Conservation (phyloP, 2,797 vertebrate species). For the Chiroxiphia lanceolata region DNA sequence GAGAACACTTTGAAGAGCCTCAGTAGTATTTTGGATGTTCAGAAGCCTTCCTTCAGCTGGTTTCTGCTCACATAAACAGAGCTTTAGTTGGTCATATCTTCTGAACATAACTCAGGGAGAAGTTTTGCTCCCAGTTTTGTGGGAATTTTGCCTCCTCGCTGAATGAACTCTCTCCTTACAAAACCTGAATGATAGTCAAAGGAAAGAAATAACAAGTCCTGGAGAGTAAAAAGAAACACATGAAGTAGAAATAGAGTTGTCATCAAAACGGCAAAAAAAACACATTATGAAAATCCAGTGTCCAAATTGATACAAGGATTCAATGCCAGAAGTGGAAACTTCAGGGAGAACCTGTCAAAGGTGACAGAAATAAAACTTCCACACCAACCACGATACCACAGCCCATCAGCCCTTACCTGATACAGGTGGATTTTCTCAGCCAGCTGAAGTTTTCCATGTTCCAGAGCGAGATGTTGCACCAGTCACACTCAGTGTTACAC, state of each 20-base stretch:
- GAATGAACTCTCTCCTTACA: neutral
- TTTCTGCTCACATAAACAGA: neutral
- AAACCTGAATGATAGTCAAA: neutral
- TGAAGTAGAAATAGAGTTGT: neutral
- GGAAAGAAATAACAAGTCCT: neutral
- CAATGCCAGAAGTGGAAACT: neutral
- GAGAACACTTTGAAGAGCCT: neutral
- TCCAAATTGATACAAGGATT: neutral
- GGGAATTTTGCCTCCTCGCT: neutral
- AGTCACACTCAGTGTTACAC: neutral
- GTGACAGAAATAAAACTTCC: neutral
- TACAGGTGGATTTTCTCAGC: neutral
- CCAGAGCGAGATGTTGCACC: fast-evolving
- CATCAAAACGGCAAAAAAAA: neutral
- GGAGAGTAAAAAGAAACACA: neutral
- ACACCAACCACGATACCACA: neutral
- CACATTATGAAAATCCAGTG: neutral
- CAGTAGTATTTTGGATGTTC: neutral
- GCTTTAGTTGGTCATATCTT: neutral
- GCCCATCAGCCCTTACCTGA: neutral
- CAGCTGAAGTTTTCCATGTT: neutral
- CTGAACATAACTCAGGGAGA: neutral
- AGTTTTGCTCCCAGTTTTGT: neutral
- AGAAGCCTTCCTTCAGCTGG: neutral
- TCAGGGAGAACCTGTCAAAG: neutral